Evolutionary conservation across 2,888 invertebrate genomes (phyloP).

Genomic region (Lasioglossum leucozonium): DNA sequence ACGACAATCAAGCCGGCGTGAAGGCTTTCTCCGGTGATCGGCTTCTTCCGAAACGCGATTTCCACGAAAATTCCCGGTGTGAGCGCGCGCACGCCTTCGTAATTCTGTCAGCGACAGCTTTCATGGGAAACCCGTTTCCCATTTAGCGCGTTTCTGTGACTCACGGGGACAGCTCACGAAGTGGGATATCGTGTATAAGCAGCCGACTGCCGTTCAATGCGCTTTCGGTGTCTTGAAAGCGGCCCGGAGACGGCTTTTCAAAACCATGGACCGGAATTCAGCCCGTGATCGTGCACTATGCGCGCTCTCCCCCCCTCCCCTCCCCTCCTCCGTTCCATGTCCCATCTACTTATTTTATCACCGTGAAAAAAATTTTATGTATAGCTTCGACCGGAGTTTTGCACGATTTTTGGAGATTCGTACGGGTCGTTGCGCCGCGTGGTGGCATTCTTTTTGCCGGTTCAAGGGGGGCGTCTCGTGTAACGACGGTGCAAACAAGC

Average conservation of each 20-base stretch:
- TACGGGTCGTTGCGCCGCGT: neutral
- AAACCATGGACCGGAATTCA: conserved; percentile 21
- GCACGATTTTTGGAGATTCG: neutral
- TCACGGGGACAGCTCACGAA: neutral
- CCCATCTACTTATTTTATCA: neutral
- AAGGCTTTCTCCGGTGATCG: conserved; percentile 20
- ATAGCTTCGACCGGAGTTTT: neutral
- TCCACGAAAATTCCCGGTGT: neutral
- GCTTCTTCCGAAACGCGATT: conserved; percentile 3
- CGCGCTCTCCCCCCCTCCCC: neutral
- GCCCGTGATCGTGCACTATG: conserved; percentile 1
- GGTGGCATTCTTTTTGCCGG: no score
- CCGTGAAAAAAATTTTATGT: neutral
- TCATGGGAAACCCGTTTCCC: neutral
- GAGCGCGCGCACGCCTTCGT: neutral
- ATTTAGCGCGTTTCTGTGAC: conserved; percentile 15
- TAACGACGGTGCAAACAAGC: no score
- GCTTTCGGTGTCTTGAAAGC: conserved; percentile 22
- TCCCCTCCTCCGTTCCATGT: neutral
- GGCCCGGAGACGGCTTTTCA: neutral
- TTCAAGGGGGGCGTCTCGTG: no score
- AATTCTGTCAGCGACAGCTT: neutral
- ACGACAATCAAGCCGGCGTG: conserved; percentile 20
- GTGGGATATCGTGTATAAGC: conserved; percentile 10
- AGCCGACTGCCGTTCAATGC: conserved; percentile 6